Conservation (phyloP, 2,113 vertebrate species). For the Epinephelus moara region DNA sequence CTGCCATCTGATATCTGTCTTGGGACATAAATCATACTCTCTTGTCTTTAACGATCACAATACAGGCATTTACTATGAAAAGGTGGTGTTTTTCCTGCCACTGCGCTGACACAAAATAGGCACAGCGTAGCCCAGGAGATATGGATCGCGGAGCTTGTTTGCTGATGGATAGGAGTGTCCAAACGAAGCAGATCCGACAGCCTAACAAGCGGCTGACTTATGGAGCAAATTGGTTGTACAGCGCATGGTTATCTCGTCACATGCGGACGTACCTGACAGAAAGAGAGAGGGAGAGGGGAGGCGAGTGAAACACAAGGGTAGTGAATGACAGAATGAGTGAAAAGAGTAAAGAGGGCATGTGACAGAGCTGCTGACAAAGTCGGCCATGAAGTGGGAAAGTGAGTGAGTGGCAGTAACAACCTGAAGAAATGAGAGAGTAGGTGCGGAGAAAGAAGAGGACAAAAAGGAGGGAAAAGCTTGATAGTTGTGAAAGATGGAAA, state of each 20-base stretch:
- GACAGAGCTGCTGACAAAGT: conserved; percentile 43
- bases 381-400: conserved; percentile 45
- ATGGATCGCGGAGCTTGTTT: conserved; percentile 33
- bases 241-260: conserved; percentile 37
- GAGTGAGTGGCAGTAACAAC: conserved; percentile 51
- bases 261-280: conserved; percentile 35
- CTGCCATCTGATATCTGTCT: conserved; percentile 13
- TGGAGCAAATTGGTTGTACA: conserved; percentile 25
- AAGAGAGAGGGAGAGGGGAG: neutral
- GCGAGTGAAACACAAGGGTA: neutral
- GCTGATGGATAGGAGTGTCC: conserved; percentile 59
- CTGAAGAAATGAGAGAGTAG: conserved; percentile 16
- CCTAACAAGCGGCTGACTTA: conserved; percentile 51
- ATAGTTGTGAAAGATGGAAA: conserved; percentile 36
- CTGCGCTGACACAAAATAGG: conserved; percentile 20
- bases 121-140: conserved; percentile 27
- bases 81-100: conserved; percentile 38
- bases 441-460: conserved; percentile 3
- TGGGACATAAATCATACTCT: conserved; percentile 29
- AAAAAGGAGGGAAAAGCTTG: conserved; percentile 23
- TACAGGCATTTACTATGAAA: conserved; percentile 21
- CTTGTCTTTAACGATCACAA: conserved; percentile 7
- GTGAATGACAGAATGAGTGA: conserved; percentile 52
- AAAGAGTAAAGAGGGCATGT: conserved; percentile 60
- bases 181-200: conserved; percentile 57